Conservation (phyloP, 2,113 vertebrate genomes). For the Cnemophilus loriae region DNA sequence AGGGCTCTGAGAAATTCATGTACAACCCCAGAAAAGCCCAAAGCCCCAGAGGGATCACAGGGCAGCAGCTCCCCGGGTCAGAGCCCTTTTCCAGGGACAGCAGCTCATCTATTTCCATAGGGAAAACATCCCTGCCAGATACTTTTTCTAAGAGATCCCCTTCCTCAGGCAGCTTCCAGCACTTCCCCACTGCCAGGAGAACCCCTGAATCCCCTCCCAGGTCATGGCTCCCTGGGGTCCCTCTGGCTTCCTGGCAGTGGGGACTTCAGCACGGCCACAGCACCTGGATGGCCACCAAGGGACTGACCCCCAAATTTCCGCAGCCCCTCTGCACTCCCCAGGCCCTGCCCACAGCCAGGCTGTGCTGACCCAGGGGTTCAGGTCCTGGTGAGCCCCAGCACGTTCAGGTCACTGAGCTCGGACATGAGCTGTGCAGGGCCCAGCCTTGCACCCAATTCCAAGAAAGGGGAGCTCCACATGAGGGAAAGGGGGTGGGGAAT, state of each 20-base stretch:
- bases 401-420: neutral
- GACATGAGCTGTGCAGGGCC: neutral
- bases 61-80: neutral
- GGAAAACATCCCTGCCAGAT: neutral
- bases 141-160: neutral
- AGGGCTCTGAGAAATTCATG: neutral
- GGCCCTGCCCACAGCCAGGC: accelerated
- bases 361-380: neutral
- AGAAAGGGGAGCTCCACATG: neutral
- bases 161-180: neutral
- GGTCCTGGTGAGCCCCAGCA: neutral
- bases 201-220: neutral
- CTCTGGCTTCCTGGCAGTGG: accelerated
- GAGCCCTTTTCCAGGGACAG: neutral
- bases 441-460: neutral
- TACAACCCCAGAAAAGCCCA: neutral
- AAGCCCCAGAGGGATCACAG: neutral
- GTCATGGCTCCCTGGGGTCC: accelerated
- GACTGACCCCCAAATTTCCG: accelerated
- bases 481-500: neutral
- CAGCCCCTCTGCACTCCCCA: neutral
- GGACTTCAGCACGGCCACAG: neutral
- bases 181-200: neutral
- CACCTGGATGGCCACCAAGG: neutral
- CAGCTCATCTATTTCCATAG: neutral